Evolutionary conservation across 2,888 invertebrate genomes (phyloP), one percentile per base, ranked within the genome.

Genomic region (Melitaea athalia): DNA sequence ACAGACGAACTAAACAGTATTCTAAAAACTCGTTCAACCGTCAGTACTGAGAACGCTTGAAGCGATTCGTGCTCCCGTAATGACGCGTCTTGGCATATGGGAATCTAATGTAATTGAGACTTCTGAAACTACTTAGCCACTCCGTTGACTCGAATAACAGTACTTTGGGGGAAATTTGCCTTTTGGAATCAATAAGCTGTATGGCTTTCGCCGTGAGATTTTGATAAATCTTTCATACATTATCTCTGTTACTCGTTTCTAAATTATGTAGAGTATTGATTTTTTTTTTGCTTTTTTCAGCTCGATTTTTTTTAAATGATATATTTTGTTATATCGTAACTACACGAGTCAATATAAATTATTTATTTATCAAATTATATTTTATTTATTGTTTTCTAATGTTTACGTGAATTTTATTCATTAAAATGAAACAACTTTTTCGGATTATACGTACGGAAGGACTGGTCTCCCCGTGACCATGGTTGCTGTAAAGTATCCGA

Each of bases 11-110:
- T 38, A 55, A 15, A 38, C 47, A 62, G 61, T 65, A 71, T 71
- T 71, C 70, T 68, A 68, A 68, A 71, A 71, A 71, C 59, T 71
- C 68, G 68, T 71, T 63, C 68, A 68, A 63, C 8, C 43, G 64
- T 62, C 68, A 64, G 55, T 60, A 74, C 76, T 75, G 77, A 75
- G 77, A 77, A 78, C 78, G 86, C 89, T 85, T 74, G 72, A 69
- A 88, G 90, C 89, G 74, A 75, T 86, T 89, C 90, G 90, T 90
- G 89, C 78, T 71, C 75, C 64, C 74, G 64, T 87, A 88, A 88
- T 86, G 78, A 81, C 78, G 78, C 86, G 85, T 86, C 78, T 78
- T 82, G 74, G 80, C 78, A 81, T 87, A 88, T 89, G 89, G 89
- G 89, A 89, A 88, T 85, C 84, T 81, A 71, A 77, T 78, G 82